phyloP scores from a whole-genome alignment of 2,888 invertebrate genomes.

The Leptopilina drosophilae region DNA sequence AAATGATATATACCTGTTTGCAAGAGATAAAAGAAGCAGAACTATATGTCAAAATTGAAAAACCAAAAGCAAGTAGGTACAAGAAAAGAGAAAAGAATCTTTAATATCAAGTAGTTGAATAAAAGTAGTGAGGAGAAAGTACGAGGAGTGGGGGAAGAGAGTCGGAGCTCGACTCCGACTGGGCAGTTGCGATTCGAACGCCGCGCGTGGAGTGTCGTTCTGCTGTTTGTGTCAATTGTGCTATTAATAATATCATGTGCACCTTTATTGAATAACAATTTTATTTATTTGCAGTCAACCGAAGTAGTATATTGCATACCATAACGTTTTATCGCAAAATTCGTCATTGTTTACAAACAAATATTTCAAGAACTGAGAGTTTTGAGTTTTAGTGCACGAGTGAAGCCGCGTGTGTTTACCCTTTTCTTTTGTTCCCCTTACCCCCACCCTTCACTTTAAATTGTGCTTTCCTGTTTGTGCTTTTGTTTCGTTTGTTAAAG shows the following conservation, averaged over 20 bases:
- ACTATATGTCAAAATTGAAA: background rate
- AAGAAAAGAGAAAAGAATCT: background rate
- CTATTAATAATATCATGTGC: constrained; percentile 19
- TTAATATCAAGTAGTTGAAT: background rate
- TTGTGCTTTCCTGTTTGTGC: constrained; percentile 22
- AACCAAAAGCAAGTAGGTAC: background rate
- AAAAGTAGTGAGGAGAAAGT: constrained; percentile 12
- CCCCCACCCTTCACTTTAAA: background rate
- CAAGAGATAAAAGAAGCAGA: constrained; percentile 1
- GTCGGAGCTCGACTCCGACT: constrained; percentile 12
- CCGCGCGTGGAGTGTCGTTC: constrained; percentile 18
- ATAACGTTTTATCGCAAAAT: background rate
- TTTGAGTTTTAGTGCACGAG: constrained; percentile 20
- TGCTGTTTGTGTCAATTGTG: constrained; percentile 15
- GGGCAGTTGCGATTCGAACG: constrained; percentile 33
- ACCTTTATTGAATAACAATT: constrained; percentile 17
- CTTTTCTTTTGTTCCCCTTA: background rate
- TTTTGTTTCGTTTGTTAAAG: constrained; percentile 35
- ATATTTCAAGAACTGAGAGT: background rate
- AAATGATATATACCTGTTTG: background rate
- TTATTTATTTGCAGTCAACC: background rate
- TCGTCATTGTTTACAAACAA: background rate
- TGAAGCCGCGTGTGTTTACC: constrained; percentile 32
- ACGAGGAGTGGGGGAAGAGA: constrained; percentile 10
- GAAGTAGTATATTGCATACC: background rate